Conservation (phyloP, 2,888 invertebrate genomes). For the Philereme transversata region DNA sequence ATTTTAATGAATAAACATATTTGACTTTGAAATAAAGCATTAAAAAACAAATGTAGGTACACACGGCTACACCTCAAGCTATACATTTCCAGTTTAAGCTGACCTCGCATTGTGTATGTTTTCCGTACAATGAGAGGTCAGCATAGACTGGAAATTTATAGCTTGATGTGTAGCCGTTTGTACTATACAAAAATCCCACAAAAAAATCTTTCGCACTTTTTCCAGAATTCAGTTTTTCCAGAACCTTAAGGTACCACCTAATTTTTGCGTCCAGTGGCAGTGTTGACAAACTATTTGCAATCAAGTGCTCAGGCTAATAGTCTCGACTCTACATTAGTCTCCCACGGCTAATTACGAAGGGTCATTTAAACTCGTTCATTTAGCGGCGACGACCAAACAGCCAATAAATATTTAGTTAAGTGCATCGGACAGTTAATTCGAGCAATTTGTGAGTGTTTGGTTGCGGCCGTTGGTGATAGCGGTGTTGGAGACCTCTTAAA, state of each 20-base stretch:
- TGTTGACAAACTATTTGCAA: conserved; percentile 6
- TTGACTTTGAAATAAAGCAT: too few relatives aligned
- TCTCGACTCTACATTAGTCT: conserved; percentile 14
- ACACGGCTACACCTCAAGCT: too few relatives aligned
- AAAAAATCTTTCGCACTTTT: too few relatives aligned
- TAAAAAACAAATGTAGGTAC: too few relatives aligned
- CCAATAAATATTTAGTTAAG: conserved; percentile 64
- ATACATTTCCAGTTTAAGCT: too few relatives aligned
- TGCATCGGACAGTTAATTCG: conserved; percentile 66
- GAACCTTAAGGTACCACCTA: background rate
- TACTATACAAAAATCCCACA: too few relatives aligned
- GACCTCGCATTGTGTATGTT: too few relatives aligned
- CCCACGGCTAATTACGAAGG: conserved; percentile 43
- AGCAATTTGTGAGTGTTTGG: conserved; percentile 60
- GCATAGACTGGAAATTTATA: too few relatives aligned
- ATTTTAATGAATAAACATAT: too few relatives aligned
- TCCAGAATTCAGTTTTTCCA: too few relatives aligned
- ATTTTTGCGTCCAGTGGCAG: background rate
- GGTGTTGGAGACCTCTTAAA: conserved; percentile 10
- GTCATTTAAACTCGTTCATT: conserved; percentile 46
- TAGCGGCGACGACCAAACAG: conserved; percentile 48
- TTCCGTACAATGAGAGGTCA: too few relatives aligned
- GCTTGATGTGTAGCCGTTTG: too few relatives aligned
- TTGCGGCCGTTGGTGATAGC: conserved; percentile 29
- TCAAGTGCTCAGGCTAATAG: conserved; percentile 2